Conservation (phyloP, 2,888 invertebrate genomes). For the Torymus texanus region DNA sequence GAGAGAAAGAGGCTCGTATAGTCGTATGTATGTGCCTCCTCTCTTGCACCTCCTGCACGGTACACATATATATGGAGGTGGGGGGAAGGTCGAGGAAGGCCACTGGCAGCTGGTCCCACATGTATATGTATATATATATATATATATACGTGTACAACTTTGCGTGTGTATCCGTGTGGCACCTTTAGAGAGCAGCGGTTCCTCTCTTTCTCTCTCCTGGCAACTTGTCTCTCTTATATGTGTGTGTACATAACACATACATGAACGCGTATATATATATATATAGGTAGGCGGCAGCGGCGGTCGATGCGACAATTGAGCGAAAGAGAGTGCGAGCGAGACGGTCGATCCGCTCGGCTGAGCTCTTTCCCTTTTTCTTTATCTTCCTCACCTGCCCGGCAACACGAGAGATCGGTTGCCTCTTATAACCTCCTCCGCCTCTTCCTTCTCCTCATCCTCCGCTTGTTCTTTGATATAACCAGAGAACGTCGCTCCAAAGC, state of each 20-base stretch:
- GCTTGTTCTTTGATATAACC: too few species aligned
- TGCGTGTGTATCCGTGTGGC: neutral
- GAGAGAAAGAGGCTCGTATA: neutral
- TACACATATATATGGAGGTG: slow-evolving; percentile 12
- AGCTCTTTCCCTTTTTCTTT: slow-evolving; percentile 35
- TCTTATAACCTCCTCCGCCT: too few species aligned
- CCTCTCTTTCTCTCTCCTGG: too few species aligned
- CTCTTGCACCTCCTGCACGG: too few species aligned
- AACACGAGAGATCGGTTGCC: slow-evolving; percentile 19
- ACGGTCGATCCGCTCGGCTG: slow-evolving; percentile 28
- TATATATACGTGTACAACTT: neutral
- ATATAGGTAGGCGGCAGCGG: neutral
- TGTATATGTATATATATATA: neutral
- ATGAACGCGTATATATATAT: neutral
- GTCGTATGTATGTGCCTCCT: neutral
- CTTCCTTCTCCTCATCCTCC: too few species aligned
- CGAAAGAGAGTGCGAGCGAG: slow-evolving; percentile 17
- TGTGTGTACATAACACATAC: neutral
- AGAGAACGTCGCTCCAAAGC: too few species aligned
- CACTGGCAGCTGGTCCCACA: slow-evolving; percentile 68
- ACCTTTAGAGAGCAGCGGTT: too few species aligned
- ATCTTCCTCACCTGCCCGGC: slow-evolving; percentile 48
- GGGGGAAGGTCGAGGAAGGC: slow-evolving; percentile 74
- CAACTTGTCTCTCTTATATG: neutral
- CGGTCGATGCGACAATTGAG: slow-evolving; percentile 22